phyloP scores from a whole-genome alignment of 2,113 vertebrate genomes.

The rat (Rattus norvegicus) region DNA sequence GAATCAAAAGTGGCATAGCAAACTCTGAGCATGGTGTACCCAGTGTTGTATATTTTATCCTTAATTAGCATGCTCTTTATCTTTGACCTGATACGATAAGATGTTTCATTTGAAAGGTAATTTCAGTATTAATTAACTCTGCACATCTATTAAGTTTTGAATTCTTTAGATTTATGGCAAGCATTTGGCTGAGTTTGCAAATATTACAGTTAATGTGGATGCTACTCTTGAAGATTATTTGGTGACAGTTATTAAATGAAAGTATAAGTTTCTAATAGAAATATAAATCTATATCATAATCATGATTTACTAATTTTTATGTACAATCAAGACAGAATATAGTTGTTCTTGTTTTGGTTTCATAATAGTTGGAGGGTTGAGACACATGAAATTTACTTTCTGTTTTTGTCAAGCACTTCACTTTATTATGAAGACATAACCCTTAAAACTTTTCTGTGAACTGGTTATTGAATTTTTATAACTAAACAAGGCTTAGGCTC shows the following conservation, averaged over 20 bases:
- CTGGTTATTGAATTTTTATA: not conserved
- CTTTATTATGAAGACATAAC: not conserved
- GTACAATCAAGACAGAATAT: not conserved
- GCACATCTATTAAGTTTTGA: slow-evolving; percentile 7
- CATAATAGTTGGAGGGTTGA: not conserved
- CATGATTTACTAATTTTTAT: not conserved
- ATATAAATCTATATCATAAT: not conserved
- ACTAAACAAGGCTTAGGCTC: not conserved
- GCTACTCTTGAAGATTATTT: slow-evolving; percentile 5
- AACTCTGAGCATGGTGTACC: not conserved
- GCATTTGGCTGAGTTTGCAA: not conserved
- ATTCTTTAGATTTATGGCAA: not conserved
- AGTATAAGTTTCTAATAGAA: not conserved
- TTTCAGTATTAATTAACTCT: slow-evolving; percentile 17
- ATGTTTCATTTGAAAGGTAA: slow-evolving; percentile 45
- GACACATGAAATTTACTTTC: not conserved
- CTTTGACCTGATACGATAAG: not conserved
- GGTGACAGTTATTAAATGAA: not conserved
- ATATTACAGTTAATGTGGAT: not conserved
- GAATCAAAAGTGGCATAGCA: slow-evolving; percentile 27
- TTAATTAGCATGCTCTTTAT: not conserved
- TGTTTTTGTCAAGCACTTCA: slow-evolving; percentile 6
- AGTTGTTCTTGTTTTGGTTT: not conserved
- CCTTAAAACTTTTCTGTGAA: not conserved
- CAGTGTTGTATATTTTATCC: not conserved